Base-by-base conservation (phyloP, 2,888 invertebrate species). In the Choreutis nemorana region DNA sequence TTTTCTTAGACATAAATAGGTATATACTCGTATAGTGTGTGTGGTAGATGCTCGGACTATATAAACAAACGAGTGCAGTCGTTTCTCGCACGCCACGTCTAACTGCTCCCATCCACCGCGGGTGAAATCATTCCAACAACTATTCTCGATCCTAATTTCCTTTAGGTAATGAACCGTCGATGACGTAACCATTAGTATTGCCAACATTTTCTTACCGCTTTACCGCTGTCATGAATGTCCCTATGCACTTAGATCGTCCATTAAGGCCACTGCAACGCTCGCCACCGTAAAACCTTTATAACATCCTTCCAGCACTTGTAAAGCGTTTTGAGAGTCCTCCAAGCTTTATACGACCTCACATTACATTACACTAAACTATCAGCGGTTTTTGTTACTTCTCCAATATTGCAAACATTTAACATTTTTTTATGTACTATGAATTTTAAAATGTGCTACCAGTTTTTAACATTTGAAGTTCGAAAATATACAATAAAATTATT, bases 271-370 rank as follows among this genome's bases (percentile, higher is more conserved):
- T 71, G 77, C 73, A 77, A 54, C 65, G 62, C 57, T 57, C 67
- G 68, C 60, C 68, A 64, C 68, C 72, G 62, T 77, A 73, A 77
- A 78, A 77, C 65, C 71, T 73, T 77, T 77, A 78, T 71, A 72
- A 75, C 73, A 73, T 75, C 75, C 75, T 73, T 72, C 72, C 71
- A 75, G 65, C 63, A 72, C 77, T 75, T 75, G 73, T 77, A 75
- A 75, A 75, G 55, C 75, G 70, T 65, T 75, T 72, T 64, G 58
- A 68, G 63, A 66, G 55, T 65, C 57, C 55, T 64, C 52, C 50
- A 54, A 50, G 53, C 64, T 71, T 71, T 73, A 73, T 73, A 59
- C 46, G 67, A 66, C 62, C 62, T 50, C 45, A 45, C 56, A 66
- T 62, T 62, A 70, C 55, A n/a, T n/a, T n/a, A n/a, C 56, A 52